A percentile compares a stretch with the other conserved stretches of the same genome.
Conservation (phyloP, 1,140 invertebrate genomes). For the Bombus confusus region DNA sequence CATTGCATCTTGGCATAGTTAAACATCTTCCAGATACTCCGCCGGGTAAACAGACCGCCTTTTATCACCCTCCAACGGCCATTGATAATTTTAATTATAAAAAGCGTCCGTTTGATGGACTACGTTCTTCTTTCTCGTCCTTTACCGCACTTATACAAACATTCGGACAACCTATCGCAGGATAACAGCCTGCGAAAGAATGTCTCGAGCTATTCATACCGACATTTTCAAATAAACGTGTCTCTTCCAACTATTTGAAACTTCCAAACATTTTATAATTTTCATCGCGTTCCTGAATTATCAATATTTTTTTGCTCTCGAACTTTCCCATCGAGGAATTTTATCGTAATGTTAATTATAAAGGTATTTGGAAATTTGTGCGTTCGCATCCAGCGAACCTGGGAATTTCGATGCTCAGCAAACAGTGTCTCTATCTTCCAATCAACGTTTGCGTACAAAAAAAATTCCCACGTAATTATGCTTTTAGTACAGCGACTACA, state of each 20-base stretch:
- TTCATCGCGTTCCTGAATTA: too few relatives aligned
- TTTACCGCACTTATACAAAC: constrained; percentile 30
- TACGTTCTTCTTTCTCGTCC: constrained; percentile 13
- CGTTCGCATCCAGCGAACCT: constrained; percentile 5
- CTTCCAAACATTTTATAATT: not conserved
- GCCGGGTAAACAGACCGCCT: constrained; percentile 42
- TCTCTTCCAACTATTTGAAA: not conserved
- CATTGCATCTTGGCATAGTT: constrained; percentile 47
- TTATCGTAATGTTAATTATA: not conserved
- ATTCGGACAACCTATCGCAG: constrained; percentile 1
- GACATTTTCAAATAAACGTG: not conserved
- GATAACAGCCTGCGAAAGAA: constrained; percentile 11
- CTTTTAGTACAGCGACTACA: not conserved
- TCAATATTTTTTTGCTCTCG: not conserved
- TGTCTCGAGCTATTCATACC: not conserved
- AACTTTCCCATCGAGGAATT: constrained; percentile 2
- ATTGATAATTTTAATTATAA: constrained; percentile 77
- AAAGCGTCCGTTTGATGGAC: constrained; percentile 60
- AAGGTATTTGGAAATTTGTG: constrained; percentile 4
- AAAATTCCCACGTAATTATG: too few relatives aligned
- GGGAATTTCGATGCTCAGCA: constrained; percentile 59
- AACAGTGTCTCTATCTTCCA: constrained; percentile 27
- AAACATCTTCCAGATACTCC: constrained; percentile 50
- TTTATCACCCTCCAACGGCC: constrained; percentile 64
- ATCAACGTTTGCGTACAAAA: not conserved